Base-by-base conservation (phyloP, 2,113 vertebrate genomes). In the Reinhardtius hippoglossoides region DNA sequence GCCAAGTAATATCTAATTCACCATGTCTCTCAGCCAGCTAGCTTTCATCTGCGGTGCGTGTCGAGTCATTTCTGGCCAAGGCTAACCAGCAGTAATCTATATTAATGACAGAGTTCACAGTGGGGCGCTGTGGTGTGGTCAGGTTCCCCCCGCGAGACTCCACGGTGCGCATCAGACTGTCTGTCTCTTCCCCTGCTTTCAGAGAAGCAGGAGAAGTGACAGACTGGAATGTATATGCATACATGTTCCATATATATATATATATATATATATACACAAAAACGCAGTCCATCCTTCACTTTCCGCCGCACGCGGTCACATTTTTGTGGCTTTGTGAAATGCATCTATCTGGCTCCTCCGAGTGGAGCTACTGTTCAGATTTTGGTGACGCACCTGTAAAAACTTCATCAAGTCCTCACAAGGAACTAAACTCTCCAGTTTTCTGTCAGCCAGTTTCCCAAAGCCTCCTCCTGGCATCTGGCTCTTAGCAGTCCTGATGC, bases 101-200 rank as follows among this genome's bases (percentile, higher is more conserved):
- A 70, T 82, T 85, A 92, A 92, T 91, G 88, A 90, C 67, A 88
- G 88, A 83, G 81, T 89, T 86, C 78, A 70, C 61, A 54, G 75
- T 80, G 83, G 87, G 69, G 63, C 6, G 66, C 64, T 86, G 82
- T 63, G 88, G 85, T 77, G 86, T 31, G 89, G 85, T 72, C 61
- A 84, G 54, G 70, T 64, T 74, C 73, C 71, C 80, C 66, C 56
- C 27, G 16, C 40, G 6, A 74, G 75, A 50, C 74, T 48, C 52
- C 18, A 48, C 13, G 9, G 50, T 21, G 50, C 50, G 69, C 71
- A 65, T 82, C 88, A 87, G 86, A 86, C 89, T 87, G 76, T 80
- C 81, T 87, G 89, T 86, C 91, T 88, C 86, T 87, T 73, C 27
- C 26, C 44, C 46, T 58, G 68, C 63, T 77, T 71, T 78, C 71